Conservation (phyloP, 92 coral and sea anemone genomes). For the Palythoa caribaeorum region DNA sequence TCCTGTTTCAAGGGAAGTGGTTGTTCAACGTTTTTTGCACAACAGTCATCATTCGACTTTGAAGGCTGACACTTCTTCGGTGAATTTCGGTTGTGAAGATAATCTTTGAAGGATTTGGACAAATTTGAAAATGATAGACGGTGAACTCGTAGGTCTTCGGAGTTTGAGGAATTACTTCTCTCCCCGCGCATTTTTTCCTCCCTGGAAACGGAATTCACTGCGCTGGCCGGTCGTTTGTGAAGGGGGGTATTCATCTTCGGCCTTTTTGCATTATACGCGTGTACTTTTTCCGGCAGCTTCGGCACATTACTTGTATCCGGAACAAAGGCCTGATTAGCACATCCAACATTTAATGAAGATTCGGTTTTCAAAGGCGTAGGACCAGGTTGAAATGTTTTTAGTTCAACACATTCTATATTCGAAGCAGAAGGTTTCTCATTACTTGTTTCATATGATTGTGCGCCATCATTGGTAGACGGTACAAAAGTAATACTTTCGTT, state of each 20-base stretch:
- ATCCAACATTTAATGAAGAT: not conserved
- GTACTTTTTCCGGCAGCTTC: not conserved
- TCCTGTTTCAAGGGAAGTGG: constrained; percentile 16
- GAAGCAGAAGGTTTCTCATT: not conserved
- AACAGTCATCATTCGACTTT: not conserved
- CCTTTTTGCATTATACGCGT: not conserved
- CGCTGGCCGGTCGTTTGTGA: not conserved
- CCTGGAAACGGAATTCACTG: not conserved
- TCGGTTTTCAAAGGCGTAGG: not conserved
- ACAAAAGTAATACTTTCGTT: constrained; percentile 24
- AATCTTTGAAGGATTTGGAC: not conserved
- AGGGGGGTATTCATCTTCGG: not conserved
- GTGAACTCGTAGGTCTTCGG: not conserved
- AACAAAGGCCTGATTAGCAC: constrained; percentile 7
- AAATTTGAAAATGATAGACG: not conserved
- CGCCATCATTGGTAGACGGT: not conserved
- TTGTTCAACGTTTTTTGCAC: not conserved
- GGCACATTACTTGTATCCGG: not conserved
- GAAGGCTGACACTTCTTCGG: not conserved
- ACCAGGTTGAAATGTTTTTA: not conserved
- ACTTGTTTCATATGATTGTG: not conserved
- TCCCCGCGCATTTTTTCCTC: not conserved
- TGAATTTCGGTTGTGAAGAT: not conserved
- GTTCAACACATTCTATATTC: not conserved
- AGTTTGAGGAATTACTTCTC: not conserved